These are phyloP conservation scores for Caiman crocodilus DNA, from an alignment of 2,797 vertebrate species.

Conservation along the genomic window DNA sequence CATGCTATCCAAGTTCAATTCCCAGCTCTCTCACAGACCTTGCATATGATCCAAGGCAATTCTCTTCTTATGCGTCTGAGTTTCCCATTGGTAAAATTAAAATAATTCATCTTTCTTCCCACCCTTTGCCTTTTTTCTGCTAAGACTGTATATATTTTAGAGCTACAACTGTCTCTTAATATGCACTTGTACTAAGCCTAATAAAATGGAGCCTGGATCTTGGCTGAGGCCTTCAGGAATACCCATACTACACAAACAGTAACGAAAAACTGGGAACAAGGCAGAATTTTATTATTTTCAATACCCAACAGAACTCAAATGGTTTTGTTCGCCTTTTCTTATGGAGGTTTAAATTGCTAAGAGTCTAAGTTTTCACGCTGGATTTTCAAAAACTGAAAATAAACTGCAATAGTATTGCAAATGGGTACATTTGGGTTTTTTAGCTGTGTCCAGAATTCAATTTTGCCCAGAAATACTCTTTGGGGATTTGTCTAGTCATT, in stretches of 20 bases:
- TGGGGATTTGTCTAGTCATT: constrained; percentile 18
- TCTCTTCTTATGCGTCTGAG: neutral
- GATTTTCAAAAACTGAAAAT: neutral
- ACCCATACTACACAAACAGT: rapidly evolving
- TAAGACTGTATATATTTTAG: neutral
- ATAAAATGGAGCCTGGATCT: neutral
- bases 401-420: neutral
- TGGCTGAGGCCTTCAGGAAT: neutral
- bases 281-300: neutral
- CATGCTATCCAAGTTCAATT: rapidly evolving
- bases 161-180: rapidly evolving
- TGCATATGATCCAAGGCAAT: neutral
- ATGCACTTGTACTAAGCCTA: neutral
- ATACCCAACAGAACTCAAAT: neutral
- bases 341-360: rapidly evolving
- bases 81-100: neutral
- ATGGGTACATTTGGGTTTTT: neutral
- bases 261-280: neutral
- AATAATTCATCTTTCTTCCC: neutral
- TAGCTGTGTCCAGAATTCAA: neutral
- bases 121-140: neutral
- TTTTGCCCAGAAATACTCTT: constrained; percentile 29
- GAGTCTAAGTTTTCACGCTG: neutral
- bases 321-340: neutral
- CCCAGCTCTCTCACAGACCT: neutral